Evolutionary conservation across 2,888 invertebrate genomes (phyloP).

Genomic region (Brenthis daphne): DNA sequence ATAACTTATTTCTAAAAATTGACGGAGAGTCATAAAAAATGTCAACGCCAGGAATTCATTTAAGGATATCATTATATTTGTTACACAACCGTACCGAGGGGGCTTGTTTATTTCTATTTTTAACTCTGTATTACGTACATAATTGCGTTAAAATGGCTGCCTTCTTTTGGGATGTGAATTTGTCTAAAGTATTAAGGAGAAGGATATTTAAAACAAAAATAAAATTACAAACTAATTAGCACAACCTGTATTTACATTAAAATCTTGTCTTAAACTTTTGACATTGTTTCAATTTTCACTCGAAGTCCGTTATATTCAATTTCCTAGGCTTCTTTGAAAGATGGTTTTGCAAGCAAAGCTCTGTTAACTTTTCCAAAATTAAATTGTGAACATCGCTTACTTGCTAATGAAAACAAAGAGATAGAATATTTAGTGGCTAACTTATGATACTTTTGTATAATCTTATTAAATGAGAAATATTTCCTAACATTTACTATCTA

Average conservation of each 20-base stretch:
- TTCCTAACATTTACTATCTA: no score
- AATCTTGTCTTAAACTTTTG: conserved; percentile 21
- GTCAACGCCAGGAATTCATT: no score
- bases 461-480: no score
- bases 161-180: no score
- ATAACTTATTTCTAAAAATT: no score
- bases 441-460: not conserved
- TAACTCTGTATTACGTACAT: no score
- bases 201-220: conserved; percentile 4
- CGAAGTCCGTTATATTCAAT: conserved; percentile 31
- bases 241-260: conserved; percentile 17
- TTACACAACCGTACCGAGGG: no score
- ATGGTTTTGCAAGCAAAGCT: conserved; percentile 24
- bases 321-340: conserved; percentile 30
- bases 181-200: not conserved
- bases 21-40: no score
- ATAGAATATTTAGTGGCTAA: not conserved
- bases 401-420: conserved; percentile 8
- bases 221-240: conserved; percentile 1
- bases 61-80: no score
- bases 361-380: conserved; percentile 27
- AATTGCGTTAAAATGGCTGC: no score
- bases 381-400: conserved; percentile 23
- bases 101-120: no score
- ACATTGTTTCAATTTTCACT: conserved; percentile 27